Evolutionary conservation across 2,888 invertebrate species (phyloP).

Genomic region (Hydriomena furcata): DNA sequence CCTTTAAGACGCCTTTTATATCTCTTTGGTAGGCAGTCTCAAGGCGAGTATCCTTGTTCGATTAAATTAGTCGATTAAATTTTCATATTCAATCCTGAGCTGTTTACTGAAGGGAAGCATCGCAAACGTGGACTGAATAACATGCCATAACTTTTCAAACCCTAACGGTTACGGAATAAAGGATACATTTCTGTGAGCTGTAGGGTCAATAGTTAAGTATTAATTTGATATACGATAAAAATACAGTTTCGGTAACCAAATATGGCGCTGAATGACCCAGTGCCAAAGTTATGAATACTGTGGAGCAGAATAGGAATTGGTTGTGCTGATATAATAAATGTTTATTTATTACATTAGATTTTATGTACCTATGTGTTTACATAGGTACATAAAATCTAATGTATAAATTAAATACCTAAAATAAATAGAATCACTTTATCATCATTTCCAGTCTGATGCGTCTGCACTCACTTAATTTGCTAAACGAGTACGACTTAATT

Average conservation of each 20-base stretch:
- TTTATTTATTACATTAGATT: too few species aligned
- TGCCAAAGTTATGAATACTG: not conserved
- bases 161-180: conserved; percentile 28
- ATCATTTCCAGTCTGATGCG: too few species aligned
- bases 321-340: too few species aligned
- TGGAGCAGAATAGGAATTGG: conserved; percentile 1
- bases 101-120: conserved; percentile 84
- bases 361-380: too few species aligned
- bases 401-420: too few species aligned
- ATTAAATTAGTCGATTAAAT: conserved; percentile 89
- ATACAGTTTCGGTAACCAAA: conserved; percentile 45
- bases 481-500: too few species aligned
- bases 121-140: conserved; percentile 42
- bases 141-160: conserved; percentile 33
- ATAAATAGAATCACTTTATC: too few species aligned
- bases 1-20: conserved; percentile 52
- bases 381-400: too few species aligned
- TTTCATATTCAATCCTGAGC: conserved; percentile 92
- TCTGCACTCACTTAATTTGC: too few species aligned
- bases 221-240: conserved; percentile 53
- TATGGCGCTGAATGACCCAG: conserved; percentile 35
- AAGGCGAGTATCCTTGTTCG: conserved; percentile 72
- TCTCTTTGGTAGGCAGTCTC: conserved; percentile 53
- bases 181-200: conserved; percentile 21
- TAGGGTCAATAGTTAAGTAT: conserved; percentile 47